phyloP scores from a whole-genome alignment of 2,888 invertebrate species.

The Cremastinae sp. region DNA sequence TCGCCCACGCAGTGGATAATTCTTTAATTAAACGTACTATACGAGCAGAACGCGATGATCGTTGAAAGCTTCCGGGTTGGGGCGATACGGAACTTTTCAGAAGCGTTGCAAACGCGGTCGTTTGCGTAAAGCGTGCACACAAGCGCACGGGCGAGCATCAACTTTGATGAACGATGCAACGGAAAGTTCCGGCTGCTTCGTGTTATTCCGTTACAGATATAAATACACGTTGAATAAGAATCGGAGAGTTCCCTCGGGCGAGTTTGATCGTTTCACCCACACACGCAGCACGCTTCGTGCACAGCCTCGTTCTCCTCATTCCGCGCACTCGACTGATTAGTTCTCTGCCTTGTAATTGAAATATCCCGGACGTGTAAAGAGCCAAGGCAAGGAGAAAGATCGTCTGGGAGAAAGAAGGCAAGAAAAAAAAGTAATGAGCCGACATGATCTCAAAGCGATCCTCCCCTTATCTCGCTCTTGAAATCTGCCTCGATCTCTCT shows the following conservation, averaged over 20 bases:
- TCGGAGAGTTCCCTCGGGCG: conserved; percentile 51
- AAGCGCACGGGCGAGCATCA: neutral
- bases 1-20: conserved; percentile 23
- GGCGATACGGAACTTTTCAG: conserved; percentile 25
- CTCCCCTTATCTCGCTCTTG: too few relatives aligned
- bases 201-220: conserved; percentile 5
- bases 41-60: conserved; percentile 36
- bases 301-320: too few relatives aligned
- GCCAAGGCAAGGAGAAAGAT: too few relatives aligned
- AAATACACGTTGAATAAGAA: conserved; percentile 34
- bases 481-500: neutral
- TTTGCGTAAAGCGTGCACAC: neutral
- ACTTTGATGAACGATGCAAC: conserved; percentile 28
- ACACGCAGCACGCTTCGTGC: too few relatives aligned
- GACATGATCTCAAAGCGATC: conserved; percentile 6
- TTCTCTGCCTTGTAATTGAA: conserved; percentile 65
- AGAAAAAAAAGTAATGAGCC: conserved; percentile 23
- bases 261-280: conserved; percentile 59
- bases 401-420: neutral
- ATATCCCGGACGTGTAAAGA: conserved; percentile 63
- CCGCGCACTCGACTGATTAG: conserved; percentile 69
- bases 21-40: conserved; percentile 30
- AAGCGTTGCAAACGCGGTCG: conserved; percentile 21
- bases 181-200: conserved; percentile 10
- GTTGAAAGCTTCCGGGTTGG: conserved; percentile 50